Base-by-base conservation (phyloP, 2,113 vertebrate species). In the Pholis gunnellus region DNA sequence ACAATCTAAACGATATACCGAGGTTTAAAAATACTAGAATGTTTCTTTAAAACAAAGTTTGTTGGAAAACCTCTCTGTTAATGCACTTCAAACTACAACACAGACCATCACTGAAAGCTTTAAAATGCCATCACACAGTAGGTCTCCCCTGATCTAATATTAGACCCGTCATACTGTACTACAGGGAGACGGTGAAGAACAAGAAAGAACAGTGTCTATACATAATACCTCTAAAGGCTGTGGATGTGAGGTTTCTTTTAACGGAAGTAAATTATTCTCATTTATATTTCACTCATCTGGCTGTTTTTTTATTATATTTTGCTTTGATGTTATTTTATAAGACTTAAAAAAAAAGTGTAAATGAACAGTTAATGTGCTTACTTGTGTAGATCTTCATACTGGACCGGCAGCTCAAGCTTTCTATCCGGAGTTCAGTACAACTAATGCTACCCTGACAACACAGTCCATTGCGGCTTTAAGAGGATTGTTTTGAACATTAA, bases 101-200 rank as follows among this genome's bases (percentile, higher is more conserved):
- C 36, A 57, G 75, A 57, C 36, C 36, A 18, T 14, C 38, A 34
- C 50, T 72, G 69, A 78, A 57, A 61, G 79, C 54, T 67, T 57
- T 67, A 42, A 31, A 76, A 56, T 56, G 48, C 40, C 34, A 66
- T 13, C 17, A 31, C 29, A 65, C 75, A 46, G 52, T 42, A 42
- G 38, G 64, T n/a, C 27, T 68, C 34, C 61, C 46, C 31, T 40
- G 15, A 20, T 29, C 73, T 56, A 56, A 76, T 54, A 56, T 76
- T 75, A 75, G 73, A 75, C n/a, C 46, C n/a, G n/a, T 65, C 70
- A 40, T 44, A 50, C 44, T 14, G 22, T 52, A 75, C 72, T 25
- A 54, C 61, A 65, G 10, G 31, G 22, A 54, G 44, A 64, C n/a
- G 38, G 29, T 27, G 59, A 52, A 40, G 18, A 27, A 65, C 31